These are phyloP conservation scores for Acropora tenuis DNA, from an alignment of 64 coral and sea anemone genomes.

Conservation along the genomic window DNA sequence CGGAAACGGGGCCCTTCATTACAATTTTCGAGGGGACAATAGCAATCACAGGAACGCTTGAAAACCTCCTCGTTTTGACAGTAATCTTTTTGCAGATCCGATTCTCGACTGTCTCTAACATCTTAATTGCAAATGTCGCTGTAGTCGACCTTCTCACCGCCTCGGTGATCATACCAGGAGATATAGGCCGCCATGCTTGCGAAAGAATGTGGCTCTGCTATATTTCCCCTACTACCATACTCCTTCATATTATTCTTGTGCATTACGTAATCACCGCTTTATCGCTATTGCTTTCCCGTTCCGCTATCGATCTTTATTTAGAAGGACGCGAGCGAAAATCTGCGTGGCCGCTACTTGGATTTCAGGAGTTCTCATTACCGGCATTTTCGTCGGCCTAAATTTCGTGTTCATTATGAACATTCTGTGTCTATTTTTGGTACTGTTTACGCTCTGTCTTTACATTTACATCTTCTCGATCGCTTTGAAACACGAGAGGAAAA, in stretches of 20 bases:
- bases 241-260: background rate
- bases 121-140: slow-evolving; percentile 29
- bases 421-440: background rate
- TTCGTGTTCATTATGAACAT: no score
- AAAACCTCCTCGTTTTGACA: slow-evolving; percentile 29
- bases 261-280: slow-evolving; percentile 24
- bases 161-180: background rate
- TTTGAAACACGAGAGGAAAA: no score
- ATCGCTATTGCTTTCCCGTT: slow-evolving; percentile 35
- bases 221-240: background rate
- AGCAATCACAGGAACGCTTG: slow-evolving; percentile 19
- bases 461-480: slow-evolving; percentile 26
- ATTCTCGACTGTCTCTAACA: slow-evolving; percentile 42
- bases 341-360: no score
- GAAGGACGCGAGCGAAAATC: no score
- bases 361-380: no score
- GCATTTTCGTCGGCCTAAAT: no score
- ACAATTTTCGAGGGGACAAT: slow-evolving; percentile 6
- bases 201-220: slow-evolving; percentile 8
- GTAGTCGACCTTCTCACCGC: background rate
- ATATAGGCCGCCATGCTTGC: slow-evolving; percentile 21
- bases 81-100: slow-evolving; percentile 28
- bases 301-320: slow-evolving; percentile 10
- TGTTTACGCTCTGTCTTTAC: slow-evolving; percentile 5
- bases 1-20: background rate